Conservation (phyloP, 1,140 invertebrate species). For the Babylonia areolata region DNA sequence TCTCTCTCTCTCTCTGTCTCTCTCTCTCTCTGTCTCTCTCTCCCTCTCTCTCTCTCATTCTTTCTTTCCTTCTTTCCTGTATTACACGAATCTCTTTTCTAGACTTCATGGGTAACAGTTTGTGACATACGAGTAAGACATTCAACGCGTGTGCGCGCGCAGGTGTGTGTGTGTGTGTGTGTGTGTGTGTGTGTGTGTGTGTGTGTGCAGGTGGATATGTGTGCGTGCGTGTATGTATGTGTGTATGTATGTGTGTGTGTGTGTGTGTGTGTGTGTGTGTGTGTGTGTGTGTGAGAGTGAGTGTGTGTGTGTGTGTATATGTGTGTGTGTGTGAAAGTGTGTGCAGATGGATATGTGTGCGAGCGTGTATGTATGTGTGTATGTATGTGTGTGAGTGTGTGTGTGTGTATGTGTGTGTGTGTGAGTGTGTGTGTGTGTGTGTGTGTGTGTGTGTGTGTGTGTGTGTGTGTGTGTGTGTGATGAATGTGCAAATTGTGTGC, state of each 20-base stretch:
- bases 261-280: constrained; percentile 31
- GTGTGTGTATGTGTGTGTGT: background rate
- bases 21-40: background rate
- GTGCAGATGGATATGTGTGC: too few relatives aligned
- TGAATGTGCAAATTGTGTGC: background rate
- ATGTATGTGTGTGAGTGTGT: background rate
- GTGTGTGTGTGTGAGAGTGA: constrained; percentile 27
- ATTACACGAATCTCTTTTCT: background rate
- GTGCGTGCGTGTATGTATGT: background rate
- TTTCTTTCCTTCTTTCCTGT: constrained; percentile 14
- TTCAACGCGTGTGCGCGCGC: too few relatives aligned
- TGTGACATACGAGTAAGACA: too few relatives aligned
- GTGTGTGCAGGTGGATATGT: too few relatives aligned
- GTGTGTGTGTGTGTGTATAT: constrained; percentile 29
- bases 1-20: background rate
- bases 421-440: constrained; percentile 4
- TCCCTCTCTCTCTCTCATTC: background rate
- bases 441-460: background rate
- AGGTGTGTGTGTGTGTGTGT: too few relatives aligned
- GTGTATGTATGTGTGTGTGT: constrained; percentile 30
- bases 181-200: background rate
- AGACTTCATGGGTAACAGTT: too few relatives aligned
- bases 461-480: background rate
- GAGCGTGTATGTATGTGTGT: constrained; percentile 17
- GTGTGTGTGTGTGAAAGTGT: constrained; percentile 31